Evolutionary conservation across 2,113 vertebrate genomes (phyloP).

Genomic region (Euleptes europaea): DNA sequence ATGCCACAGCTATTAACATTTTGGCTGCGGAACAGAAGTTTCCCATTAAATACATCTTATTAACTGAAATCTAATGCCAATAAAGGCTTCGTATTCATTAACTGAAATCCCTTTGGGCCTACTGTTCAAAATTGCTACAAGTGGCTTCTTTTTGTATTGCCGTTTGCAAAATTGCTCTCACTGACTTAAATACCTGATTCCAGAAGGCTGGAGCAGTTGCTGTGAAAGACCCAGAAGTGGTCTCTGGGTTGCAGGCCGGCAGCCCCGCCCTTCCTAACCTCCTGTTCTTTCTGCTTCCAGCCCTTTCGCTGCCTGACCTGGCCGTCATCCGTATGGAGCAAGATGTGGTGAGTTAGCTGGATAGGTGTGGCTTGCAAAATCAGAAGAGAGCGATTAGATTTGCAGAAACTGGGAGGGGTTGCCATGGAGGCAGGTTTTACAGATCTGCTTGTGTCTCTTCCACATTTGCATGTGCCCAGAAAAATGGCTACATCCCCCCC

Average conservation of each 20-base stretch:
- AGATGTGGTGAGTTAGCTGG: conserved; percentile 19
- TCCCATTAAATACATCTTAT: too few relatives aligned
- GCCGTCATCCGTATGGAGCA: not conserved
- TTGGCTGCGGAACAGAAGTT: too few relatives aligned
- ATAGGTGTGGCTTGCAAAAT: not conserved
- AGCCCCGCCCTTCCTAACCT: rapidly evolving
- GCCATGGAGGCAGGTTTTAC: not conserved
- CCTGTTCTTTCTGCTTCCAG: not conserved
- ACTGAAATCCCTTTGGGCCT: too few relatives aligned
- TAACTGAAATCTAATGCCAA: too few relatives aligned
- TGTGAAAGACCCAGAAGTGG: not conserved
- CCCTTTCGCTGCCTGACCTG: not conserved
- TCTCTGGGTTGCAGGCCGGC: not conserved
- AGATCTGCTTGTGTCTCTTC: too few relatives aligned
- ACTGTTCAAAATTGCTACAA: too few relatives aligned
- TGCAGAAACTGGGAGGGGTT: not conserved
- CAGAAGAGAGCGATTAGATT: not conserved
- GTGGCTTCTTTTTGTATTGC: too few relatives aligned
- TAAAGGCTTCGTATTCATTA: too few relatives aligned
- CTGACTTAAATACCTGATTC: too few relatives aligned
- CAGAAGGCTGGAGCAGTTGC: too few relatives aligned
- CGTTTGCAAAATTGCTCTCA: too few relatives aligned
- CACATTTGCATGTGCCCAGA: not conserved
- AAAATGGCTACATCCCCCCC: not conserved
- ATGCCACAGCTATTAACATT: too few relatives aligned